phyloP scores from a whole-genome alignment of 2,888 invertebrate species.

The Sphecodes monilicornis region DNA sequence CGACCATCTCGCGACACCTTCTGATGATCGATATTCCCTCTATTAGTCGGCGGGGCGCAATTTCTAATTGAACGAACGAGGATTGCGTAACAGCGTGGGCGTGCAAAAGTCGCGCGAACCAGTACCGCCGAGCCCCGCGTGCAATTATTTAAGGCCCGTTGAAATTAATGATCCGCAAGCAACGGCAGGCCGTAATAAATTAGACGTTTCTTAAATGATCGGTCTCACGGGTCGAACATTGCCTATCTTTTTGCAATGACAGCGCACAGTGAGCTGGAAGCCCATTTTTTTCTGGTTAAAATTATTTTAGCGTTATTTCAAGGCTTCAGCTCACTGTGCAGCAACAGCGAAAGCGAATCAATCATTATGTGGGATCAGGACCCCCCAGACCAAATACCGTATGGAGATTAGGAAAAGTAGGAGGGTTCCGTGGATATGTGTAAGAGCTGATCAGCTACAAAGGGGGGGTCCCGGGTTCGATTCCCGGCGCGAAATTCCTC shows the following conservation, averaged over 20 bases:
- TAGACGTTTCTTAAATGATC: slow-evolving; percentile 22
- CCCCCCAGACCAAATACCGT: too few species aligned
- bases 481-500: too few species aligned
- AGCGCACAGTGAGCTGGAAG: too few species aligned
- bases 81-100: slow-evolving; percentile 36
- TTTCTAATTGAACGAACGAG: slow-evolving; percentile 14
- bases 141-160: slow-evolving; percentile 35
- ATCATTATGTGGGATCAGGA: too few species aligned
- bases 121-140: slow-evolving; percentile 13
- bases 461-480: too few species aligned
- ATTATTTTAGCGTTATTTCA: too few species aligned
- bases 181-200: slow-evolving; percentile 18
- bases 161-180: slow-evolving; percentile 31
- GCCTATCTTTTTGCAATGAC: neutral
- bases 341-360: slow-evolving; percentile 3
- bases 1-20: slow-evolving; percentile 1
- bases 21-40: slow-evolving; percentile 17
- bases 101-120: slow-evolving; percentile 25
- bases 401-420: too few species aligned
- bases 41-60: neutral
- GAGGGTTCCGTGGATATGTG: too few species aligned
- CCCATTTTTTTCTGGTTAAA: too few species aligned
- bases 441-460: too few species aligned
- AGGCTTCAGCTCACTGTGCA: neutral
- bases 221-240: neutral